Percentiles rank a stretch among this genome's conserved stretches.
Evolutionary conservation across 2,113 vertebrate genomes (phyloP).

Genomic region (Misgurnus anguillicaudatus): DNA sequence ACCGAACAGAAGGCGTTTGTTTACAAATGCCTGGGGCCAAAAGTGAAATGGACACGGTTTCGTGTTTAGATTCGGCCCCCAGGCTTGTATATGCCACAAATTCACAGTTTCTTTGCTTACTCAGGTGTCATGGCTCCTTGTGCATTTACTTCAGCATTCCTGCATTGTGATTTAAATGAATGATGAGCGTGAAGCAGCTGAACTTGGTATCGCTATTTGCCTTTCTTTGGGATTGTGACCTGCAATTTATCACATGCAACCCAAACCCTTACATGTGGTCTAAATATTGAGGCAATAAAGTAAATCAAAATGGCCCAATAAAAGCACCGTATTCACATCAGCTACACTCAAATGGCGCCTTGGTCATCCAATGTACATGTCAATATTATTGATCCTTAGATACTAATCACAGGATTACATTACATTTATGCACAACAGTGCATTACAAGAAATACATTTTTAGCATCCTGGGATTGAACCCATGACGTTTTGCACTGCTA

Average conservation of each 20-base stretch:
- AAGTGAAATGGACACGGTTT: constrained; percentile 52
- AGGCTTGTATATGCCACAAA: constrained; percentile 62
- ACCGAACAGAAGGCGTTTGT: constrained; percentile 57
- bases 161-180: neutral
- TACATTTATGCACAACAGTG: too few species aligned
- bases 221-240: neutral
- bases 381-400: neutral
- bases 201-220: neutral
- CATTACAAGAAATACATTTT: too few species aligned
- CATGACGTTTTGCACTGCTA: too few species aligned
- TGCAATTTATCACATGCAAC: neutral
- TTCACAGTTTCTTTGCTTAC: constrained; percentile 50
- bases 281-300: neutral
- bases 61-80: constrained; percentile 57
- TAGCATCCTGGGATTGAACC: too few species aligned
- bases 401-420: neutral
- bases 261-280: neutral
- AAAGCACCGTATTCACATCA: neutral
- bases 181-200: neutral
- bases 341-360: neutral
- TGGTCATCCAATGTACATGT: neutral
- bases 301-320: neutral
- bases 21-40: constrained; percentile 51
- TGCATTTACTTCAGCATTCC: constrained; percentile 5
- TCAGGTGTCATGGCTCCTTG: neutral